Evolutionary conservation across 1,140 invertebrate species (phyloP).

Genomic region (Pseudoatta argentina): DNA sequence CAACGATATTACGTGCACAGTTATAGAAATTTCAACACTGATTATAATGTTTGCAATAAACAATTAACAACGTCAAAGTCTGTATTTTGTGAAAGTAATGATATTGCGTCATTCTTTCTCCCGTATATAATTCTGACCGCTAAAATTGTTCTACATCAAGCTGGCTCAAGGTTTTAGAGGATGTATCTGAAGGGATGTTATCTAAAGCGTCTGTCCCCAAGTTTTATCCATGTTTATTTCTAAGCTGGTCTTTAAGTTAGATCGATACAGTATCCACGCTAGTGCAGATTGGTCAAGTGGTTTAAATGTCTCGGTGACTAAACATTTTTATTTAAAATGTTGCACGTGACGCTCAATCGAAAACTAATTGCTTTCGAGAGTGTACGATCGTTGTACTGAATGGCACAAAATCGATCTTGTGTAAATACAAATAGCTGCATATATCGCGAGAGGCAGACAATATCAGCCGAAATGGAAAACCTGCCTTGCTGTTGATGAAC

Average conservation of each 20-base stretch:
- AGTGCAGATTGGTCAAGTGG: not conserved
- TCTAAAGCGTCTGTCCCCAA: not conserved
- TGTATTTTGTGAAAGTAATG: not conserved
- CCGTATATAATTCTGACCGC: not conserved
- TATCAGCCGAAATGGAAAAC: slow-evolving; percentile 39
- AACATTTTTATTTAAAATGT: not conserved
- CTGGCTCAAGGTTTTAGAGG: not conserved
- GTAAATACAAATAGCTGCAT: not conserved
- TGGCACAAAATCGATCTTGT: slow-evolving; percentile 33
- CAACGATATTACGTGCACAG: not conserved
- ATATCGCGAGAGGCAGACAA: not conserved
- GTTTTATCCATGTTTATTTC: not conserved
- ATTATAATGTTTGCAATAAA: not conserved
- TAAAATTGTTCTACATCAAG: not conserved
- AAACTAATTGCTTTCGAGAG: slow-evolving; percentile 36
- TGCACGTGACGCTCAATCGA: not conserved
- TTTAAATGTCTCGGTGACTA: not conserved
- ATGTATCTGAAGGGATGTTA: not conserved
- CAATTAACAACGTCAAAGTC: not conserved
- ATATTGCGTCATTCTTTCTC: not conserved
- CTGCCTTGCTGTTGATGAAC: slow-evolving; percentile 1
- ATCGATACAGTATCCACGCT: not conserved
- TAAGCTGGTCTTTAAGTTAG: not conserved
- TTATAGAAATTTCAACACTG: not conserved
- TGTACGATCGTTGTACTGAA: not conserved